Percentiles rank a stretch among this genome's conserved stretches.
phyloP scores from a whole-genome alignment of 2,888 invertebrate species.

The Archips xylosteana region DNA sequence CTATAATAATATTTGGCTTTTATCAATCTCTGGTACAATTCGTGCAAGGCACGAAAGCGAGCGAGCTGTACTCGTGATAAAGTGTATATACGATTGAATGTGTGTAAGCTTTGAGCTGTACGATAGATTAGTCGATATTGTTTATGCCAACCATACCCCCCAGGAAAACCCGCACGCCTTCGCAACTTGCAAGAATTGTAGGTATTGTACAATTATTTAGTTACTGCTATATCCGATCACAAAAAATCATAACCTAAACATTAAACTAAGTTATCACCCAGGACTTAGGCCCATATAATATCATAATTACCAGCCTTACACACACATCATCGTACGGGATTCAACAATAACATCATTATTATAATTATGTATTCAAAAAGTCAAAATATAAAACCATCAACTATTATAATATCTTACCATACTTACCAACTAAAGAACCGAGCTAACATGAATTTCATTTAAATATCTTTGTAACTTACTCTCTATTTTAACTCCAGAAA shows the following conservation, averaged over 20 bases:
- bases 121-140: too few species aligned
- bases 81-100: too few species aligned
- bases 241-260: neutral
- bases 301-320: neutral
- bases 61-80: too few species aligned
- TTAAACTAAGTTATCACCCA: neutral
- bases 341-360: neutral
- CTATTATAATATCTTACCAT: neutral
- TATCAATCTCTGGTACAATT: neutral
- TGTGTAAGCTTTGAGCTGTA: too few species aligned
- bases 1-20: slow-evolving; percentile 1
- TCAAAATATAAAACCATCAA: neutral
- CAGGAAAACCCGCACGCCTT: too few species aligned
- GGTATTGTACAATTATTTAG: neutral
- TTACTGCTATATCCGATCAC: neutral
- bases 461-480: neutral
- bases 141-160: too few species aligned
- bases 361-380: neutral
- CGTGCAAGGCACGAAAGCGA: too few species aligned
- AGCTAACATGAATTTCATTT: neutral
- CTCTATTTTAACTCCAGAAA: neutral
- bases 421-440: neutral
- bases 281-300: slow-evolving; percentile 7
- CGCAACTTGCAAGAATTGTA: too few species aligned
- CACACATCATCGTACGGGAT: neutral